These are phyloP conservation scores for Chauna torquata DNA, from an alignment of 2,113 vertebrate genomes.

Conservation along the genomic window DNA sequence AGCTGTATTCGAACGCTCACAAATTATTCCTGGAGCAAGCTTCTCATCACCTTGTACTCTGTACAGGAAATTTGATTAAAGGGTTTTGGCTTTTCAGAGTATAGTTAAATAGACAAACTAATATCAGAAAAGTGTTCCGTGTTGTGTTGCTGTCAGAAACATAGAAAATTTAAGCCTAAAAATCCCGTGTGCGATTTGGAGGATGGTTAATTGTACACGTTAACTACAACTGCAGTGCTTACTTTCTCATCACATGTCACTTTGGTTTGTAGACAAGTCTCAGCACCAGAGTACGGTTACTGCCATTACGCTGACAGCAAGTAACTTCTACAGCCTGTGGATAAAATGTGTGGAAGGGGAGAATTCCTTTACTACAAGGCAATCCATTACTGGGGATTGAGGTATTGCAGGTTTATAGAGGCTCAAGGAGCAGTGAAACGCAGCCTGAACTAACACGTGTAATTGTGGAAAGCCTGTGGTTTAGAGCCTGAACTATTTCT, in stretches of 20 bases:
- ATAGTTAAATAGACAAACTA: neutral
- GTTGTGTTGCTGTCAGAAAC: neutral
- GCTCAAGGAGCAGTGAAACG: neutral
- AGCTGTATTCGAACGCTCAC: neutral
- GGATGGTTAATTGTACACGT: neutral
- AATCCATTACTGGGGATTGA: neutral
- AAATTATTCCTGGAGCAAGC: neutral
- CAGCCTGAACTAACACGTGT: neutral
- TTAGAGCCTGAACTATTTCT: neutral
- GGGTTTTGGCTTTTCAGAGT: neutral
- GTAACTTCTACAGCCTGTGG: accelerated
- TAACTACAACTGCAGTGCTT: neutral
- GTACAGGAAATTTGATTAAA: neutral
- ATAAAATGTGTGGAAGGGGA: neutral
- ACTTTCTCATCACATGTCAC: neutral
- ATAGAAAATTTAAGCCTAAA: neutral
- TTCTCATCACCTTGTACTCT: neutral
- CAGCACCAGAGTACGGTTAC: neutral
- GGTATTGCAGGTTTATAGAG: neutral
- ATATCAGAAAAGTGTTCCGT: neutral
- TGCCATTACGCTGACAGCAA: accelerated
- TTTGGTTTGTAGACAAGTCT: neutral
- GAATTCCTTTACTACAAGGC: neutral
- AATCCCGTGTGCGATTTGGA: accelerated
- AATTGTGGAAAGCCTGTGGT: neutral